Percentiles rank a stretch among this genome's conserved stretches.
Conservation (phyloP, 1,140 invertebrate genomes). For the Drosophila varians region DNA sequence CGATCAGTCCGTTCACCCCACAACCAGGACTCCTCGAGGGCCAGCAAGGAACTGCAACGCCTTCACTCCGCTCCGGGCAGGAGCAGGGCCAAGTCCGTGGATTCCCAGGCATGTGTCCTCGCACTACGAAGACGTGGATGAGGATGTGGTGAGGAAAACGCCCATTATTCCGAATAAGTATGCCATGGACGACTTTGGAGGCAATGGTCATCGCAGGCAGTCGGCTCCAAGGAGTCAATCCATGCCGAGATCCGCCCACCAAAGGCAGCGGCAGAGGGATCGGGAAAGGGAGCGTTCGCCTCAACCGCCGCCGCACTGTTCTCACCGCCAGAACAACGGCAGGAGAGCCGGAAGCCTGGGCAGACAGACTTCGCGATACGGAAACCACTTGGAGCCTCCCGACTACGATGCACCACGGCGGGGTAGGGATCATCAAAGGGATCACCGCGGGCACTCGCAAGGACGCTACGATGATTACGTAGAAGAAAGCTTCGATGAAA, state of each 20-base stretch:
- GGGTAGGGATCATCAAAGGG: slow-evolving; percentile 11
- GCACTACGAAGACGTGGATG: slow-evolving; percentile 80
- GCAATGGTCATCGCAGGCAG: slow-evolving; percentile 50
- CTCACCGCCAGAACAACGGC: slow-evolving; percentile 34
- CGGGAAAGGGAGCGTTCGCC: slow-evolving; percentile 50
- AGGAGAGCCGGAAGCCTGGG: slow-evolving; percentile 59
- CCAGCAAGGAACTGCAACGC: slow-evolving; percentile 64
- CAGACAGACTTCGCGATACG: slow-evolving; percentile 67
- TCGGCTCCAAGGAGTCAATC: slow-evolving; percentile 68
- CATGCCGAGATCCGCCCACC: slow-evolving; percentile 76
- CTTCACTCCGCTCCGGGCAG: slow-evolving; percentile 65
- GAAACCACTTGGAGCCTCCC: slow-evolving; percentile 72
- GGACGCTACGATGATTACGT: slow-evolving; percentile 66
- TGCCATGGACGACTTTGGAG: slow-evolving; percentile 86
- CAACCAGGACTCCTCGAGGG: slow-evolving; percentile 55
- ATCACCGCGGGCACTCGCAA: slow-evolving; percentile 56
- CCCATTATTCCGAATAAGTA: slow-evolving; percentile 90
- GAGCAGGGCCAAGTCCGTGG: slow-evolving; percentile 78
- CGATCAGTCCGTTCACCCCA: slow-evolving; percentile 72
- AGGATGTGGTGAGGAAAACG: slow-evolving; percentile 84
- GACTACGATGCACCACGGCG: slow-evolving; percentile 55
- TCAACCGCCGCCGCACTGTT: slow-evolving; percentile 32
- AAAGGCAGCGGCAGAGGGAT: slow-evolving; percentile 55
- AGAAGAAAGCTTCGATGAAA: slow-evolving; percentile 70
- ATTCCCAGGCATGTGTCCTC: slow-evolving; percentile 65